A percentile compares a stretch with the other conserved stretches of the same genome.
These are phyloP conservation scores for Blastobasis lacticolella DNA, from an alignment of 2,888 invertebrate species.

Conservation along the genomic window DNA sequence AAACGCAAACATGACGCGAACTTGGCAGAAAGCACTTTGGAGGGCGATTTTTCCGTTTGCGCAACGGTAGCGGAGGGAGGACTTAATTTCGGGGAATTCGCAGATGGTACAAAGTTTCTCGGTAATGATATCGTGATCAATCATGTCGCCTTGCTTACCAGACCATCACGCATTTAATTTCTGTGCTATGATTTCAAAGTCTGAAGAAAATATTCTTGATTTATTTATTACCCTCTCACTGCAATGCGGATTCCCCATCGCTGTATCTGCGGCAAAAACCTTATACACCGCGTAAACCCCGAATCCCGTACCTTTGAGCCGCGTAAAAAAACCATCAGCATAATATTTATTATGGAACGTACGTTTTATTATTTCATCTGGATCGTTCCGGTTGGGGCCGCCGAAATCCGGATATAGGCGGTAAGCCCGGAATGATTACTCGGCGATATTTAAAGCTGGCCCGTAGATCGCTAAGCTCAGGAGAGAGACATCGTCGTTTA, in stretches of 20 bases:
- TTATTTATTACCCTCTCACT: not conserved
- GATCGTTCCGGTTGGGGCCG: constrained; percentile 7
- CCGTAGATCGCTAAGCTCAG: no score
- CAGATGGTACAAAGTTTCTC: no score
- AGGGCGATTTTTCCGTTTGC: constrained; percentile 5
- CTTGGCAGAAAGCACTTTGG: not conserved
- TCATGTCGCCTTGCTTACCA: no score
- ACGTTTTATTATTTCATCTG: constrained; percentile 16
- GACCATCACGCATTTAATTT: no score
- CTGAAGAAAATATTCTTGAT: no score
- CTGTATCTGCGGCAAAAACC: not conserved
- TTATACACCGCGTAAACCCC: not conserved
- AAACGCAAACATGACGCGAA: constrained; percentile 27
- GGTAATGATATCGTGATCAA: no score
- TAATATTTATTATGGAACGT: constrained; percentile 16
- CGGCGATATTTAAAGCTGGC: constrained; percentile 27
- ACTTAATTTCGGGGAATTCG: not conserved
- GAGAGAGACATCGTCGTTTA: no score
- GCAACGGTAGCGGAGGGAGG: not conserved
- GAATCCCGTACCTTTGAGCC: not conserved
- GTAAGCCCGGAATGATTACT: constrained; percentile 31
- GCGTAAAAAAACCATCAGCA: constrained; percentile 9
- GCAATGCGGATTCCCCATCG: not conserved
- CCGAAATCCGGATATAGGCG: constrained; percentile 23
- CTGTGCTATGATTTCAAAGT: no score